Percentiles rank a stretch among this genome's conserved stretches.
Conservation (phyloP, 2,797 vertebrate genomes). For the Neopelma chrysocephalum region DNA sequence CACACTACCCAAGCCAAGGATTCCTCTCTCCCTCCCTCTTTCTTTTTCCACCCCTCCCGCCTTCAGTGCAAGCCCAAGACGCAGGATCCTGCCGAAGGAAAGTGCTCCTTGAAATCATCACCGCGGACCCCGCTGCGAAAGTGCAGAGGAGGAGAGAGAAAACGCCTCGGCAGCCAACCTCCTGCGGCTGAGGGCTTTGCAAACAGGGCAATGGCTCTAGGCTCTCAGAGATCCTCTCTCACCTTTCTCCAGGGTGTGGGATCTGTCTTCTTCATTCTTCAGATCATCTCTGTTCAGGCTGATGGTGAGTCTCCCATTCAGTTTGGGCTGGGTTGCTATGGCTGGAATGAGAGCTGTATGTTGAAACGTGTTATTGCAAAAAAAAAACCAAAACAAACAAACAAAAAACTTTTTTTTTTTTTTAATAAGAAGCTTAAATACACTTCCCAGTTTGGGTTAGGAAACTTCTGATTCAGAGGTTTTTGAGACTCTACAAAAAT, state of each 20-base stretch:
- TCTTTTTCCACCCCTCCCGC: conserved; percentile 48
- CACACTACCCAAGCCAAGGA: conserved; percentile 12
- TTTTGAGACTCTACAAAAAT: conserved; percentile 31
- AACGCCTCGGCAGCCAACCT: background rate
- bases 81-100: conserved; percentile 30
- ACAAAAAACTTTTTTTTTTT: background rate
- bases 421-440: background rate
- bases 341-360: background rate
- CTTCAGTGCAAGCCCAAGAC: conserved; percentile 28
- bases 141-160: background rate
- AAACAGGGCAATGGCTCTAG: conserved; percentile 63
- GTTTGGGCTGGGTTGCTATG: conserved; percentile 8
- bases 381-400: background rate
- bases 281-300: conserved; percentile 72
- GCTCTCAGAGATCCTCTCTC: background rate
- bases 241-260: conserved; percentile 67
- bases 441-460: background rate
- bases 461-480: conserved; percentile 28
- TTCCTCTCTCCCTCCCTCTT: conserved; percentile 40
- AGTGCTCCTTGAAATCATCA: conserved; percentile 42
- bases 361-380: background rate
- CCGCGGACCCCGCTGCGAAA: background rate
- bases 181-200: background rate
- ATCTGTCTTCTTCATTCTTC: conserved; percentile 71
- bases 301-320: conserved; percentile 79